A percentile compares a stretch with the other conserved stretches of the same genome.
phyloP scores from a whole-genome alignment of 2,888 invertebrate species.

The Cantharis nigra region DNA sequence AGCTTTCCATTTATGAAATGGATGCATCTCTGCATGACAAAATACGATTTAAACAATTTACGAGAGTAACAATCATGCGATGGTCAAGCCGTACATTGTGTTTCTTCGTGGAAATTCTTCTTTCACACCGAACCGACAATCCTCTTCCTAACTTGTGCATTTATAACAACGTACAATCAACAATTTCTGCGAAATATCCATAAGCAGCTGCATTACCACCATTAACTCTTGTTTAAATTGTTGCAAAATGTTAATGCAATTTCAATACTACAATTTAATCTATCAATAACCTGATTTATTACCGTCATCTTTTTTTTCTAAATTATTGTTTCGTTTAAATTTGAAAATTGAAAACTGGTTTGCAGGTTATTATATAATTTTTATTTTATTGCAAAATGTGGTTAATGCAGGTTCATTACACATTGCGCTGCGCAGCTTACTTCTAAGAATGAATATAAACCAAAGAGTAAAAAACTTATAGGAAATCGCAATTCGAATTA shows the following conservation, averaged over 20 bases:
- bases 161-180: background rate
- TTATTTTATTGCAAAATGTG: background rate
- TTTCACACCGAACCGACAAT: background rate
- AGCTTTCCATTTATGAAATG: background rate
- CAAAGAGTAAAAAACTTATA: background rate
- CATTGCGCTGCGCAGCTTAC: background rate
- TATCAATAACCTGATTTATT: background rate
- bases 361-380: background rate
- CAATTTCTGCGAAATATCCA: background rate
- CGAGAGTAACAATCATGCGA: background rate
- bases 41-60: background rate
- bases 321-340: background rate
- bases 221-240: background rate
- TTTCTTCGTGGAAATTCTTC: background rate
- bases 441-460: background rate
- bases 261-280: background rate
- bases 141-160: background rate
- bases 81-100: background rate
- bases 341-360: background rate
- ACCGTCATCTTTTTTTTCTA: background rate
- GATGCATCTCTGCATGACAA: background rate
- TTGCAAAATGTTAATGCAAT: background rate
- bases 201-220: background rate
- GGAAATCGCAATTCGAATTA: background rate
- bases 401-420: background rate